Base-by-base conservation (phyloP, 1,140 invertebrate genomes). In the Ditylenchus dipsaci region DNA sequence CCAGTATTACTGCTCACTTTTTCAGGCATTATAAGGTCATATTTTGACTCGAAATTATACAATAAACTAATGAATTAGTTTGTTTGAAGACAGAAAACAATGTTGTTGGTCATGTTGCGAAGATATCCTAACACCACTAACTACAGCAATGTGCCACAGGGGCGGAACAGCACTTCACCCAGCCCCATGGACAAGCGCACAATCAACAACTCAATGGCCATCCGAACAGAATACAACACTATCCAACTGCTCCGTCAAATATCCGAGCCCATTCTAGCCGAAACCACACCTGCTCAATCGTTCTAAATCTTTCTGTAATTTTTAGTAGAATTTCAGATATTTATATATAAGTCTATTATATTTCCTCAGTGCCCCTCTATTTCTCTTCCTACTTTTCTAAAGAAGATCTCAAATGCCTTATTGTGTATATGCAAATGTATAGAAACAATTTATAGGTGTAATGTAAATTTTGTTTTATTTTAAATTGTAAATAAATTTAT, bases 1-100 rank as follows among this genome's bases (percentile, higher is more conserved):
- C 78, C 78, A 53, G 45, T 79, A 9, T 65, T 79, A 0, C 59
- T 80, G 8, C 33, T 79, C 19, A 65, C 71, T 8, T 79, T 78
- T 61, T 80, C 78, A 3, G 64, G 45, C 1, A 69, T 71, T 21
- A 74, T 79, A 8, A 66, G 76, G 76, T 77, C 56, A 45, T 11
- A 64, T 27, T 68, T 23, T 58, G 19, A 8, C 8, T 26, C 17
- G 23, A 42, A 53, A 33, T 64, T n/a, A 23, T 17, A 17, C 29
- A 43, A 19, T 47, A 42, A 43, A 61, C 13, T 61, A 63, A 11
- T 17, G 30, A 0, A 47, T 26, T 43, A 5, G 11, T 1, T n/a
- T 43, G n/a, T 66, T 27, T 43, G 33, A n/a, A 26, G 53, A 67
- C 29, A 67, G 53, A 67, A 30, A 27, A 61, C 38, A 21, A 19